Percentiles rank a stretch among this genome's conserved stretches.
Conservation (phyloP, 2,888 invertebrate species). For the Drosophila algonquin region DNA sequence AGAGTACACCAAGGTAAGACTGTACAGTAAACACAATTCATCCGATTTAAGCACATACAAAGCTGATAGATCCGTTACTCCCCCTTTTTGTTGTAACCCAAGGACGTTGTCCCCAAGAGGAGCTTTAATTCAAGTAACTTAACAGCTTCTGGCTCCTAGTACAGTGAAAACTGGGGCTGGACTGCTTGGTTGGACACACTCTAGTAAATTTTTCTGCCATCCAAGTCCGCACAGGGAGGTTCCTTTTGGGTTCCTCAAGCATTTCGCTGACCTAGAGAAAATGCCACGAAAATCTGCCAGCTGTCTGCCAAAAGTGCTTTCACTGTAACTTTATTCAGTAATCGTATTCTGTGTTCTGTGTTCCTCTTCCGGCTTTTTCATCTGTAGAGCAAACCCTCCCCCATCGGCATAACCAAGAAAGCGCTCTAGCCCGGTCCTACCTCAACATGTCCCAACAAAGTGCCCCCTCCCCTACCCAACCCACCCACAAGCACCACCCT, state of each 20-base stretch:
- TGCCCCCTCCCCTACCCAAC: not conserved
- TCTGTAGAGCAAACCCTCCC: not conserved
- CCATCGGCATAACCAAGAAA: not conserved
- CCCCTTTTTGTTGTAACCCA: too few species aligned
- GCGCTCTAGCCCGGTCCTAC: not conserved
- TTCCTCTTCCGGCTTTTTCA: not conserved
- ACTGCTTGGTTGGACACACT: not conserved
- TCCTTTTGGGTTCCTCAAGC: not conserved
- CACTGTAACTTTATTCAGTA: not conserved
- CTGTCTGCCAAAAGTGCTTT: not conserved
- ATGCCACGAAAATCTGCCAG: not conserved
- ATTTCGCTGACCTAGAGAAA: not conserved
- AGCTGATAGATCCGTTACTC: not conserved
- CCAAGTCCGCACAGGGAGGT: not conserved
- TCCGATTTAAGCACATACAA: too few species aligned
- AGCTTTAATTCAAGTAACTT: not conserved
- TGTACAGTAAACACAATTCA: not conserved
- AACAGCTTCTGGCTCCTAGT: not conserved
- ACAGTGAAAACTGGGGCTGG: not conserved
- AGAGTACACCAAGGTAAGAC: too few species aligned
- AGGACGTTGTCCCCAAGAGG: too few species aligned
- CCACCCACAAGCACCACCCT: too few species aligned
- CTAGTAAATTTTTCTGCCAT: too few species aligned
- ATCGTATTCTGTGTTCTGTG: not conserved
- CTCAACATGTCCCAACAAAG: constrained; percentile 14